These are phyloP conservation scores for Psephotus haematonotus DNA, from an alignment of 2,113 vertebrate genomes.

Conservation along the genomic window DNA sequence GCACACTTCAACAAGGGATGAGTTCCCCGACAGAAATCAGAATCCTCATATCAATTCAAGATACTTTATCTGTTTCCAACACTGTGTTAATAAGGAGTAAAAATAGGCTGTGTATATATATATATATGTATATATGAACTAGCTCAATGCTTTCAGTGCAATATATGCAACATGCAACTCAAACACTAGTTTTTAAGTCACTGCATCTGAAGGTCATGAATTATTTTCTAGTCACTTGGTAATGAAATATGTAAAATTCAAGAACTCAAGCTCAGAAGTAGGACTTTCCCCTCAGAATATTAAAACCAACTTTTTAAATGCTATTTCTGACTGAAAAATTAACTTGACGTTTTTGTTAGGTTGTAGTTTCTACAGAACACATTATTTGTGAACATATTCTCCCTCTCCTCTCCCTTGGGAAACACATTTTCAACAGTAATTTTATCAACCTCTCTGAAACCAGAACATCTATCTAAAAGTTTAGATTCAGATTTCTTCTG, in stretches of 20 bases:
- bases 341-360: not conserved
- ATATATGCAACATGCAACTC: not conserved
- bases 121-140: not conserved
- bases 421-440: not conserved
- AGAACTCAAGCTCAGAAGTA: not conserved
- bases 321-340: not conserved
- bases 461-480: not conserved
- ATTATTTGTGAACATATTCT: not conserved
- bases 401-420: not conserved
- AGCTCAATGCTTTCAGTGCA: not conserved
- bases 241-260: not conserved
- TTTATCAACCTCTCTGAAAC: not conserved
- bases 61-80: not conserved
- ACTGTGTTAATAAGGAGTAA: not conserved
- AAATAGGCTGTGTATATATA: not conserved
- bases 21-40: not conserved
- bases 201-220: not conserved
- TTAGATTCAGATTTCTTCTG: not conserved
- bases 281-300: not conserved
- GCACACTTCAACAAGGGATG: not conserved
- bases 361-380: not conserved
- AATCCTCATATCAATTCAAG: not conserved
- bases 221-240: not conserved
- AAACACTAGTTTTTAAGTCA: not conserved
- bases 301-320: not conserved